These are phyloP conservation scores for Cassiopea xamachana DNA, from an alignment of 30 jellyfish, hydroid and myxozoan species.

Conservation along the genomic window DNA sequence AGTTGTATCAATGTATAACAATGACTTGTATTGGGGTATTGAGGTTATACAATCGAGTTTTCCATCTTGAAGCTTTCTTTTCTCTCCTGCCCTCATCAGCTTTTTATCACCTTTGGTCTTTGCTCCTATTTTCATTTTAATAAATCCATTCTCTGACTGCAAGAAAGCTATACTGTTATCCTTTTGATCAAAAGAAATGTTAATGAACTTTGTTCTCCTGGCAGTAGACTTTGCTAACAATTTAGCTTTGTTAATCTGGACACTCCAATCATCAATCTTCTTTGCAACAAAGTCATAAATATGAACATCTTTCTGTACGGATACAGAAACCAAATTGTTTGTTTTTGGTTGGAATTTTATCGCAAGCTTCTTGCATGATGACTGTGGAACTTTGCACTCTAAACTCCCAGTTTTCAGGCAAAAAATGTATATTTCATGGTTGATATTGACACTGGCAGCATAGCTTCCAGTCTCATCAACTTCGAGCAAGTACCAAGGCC, in stretches of 20 bases:
- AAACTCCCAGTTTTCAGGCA: constrained; percentile 13
- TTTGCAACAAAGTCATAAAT: constrained; percentile 38
- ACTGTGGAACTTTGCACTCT: constrained; percentile 46
- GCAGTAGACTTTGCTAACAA: constrained; percentile 25
- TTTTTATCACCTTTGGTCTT: neutral
- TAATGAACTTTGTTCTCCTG: neutral
- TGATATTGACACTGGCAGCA: constrained; percentile 46
- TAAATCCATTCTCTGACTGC: constrained; percentile 66
- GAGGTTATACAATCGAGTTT: neutral
- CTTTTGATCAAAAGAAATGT: constrained; percentile 56
- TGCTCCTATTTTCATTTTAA: constrained; percentile 49
- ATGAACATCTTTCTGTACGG: constrained; percentile 57
- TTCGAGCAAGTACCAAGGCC: constrained; percentile 41
- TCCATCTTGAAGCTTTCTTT: constrained; percentile 10
- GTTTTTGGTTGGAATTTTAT: constrained; percentile 74
- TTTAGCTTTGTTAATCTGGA: constrained; percentile 5
- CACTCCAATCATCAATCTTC: constrained; percentile 64
- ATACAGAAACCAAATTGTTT: constrained; percentile 17
- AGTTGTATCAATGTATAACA: constrained; percentile 56
- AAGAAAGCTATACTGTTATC: constrained; percentile 49
- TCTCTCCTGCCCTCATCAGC: neutral
- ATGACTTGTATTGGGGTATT: constrained; percentile 9
- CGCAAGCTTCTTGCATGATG: constrained; percentile 39
- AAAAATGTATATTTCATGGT: constrained; percentile 25
- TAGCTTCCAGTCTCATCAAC: constrained; percentile 21